phyloP scores from a whole-genome alignment of 1,140 invertebrate genomes.

The Hyles euphorbiae region DNA sequence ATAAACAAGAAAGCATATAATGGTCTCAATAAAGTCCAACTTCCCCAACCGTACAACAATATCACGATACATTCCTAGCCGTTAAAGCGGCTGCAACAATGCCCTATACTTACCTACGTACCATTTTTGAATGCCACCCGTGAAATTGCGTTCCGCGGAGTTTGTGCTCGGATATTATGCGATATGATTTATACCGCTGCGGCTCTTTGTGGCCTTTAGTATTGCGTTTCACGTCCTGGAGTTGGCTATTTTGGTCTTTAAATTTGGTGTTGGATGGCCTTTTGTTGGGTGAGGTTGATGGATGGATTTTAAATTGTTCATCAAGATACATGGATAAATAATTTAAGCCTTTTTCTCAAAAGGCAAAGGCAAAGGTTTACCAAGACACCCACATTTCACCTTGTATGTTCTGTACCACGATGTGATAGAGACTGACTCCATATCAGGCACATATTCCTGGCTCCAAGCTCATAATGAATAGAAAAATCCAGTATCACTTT shows the following conservation, averaged over 20 bases:
- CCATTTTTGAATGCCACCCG: slow-evolving; percentile 22
- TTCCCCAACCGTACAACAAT: slow-evolving; percentile 6
- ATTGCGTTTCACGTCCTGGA: no score
- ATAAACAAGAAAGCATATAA: slow-evolving; percentile 2
- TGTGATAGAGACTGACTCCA: no score
- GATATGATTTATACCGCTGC: slow-evolving; percentile 23
- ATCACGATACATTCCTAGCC: slow-evolving; percentile 6
- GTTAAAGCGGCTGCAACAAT: slow-evolving; percentile 8
- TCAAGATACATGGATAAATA: slow-evolving; percentile 1
- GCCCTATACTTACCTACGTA: slow-evolving; percentile 1
- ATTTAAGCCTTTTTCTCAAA: no score
- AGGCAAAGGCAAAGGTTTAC: no score
- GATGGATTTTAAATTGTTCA: slow-evolving; percentile 8
- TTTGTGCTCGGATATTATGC: slow-evolving; percentile 11
- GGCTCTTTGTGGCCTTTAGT: slow-evolving; percentile 2
- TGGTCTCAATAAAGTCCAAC: neutral
- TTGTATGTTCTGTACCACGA: no score
- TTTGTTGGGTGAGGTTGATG: neutral
- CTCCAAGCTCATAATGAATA: no score
- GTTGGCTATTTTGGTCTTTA: no score
- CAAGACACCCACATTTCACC: no score
- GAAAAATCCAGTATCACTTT: no score
- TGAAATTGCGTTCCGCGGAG: slow-evolving; percentile 24
- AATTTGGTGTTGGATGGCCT: no score
- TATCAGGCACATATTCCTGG: no score